Evolutionary conservation across 2,797 vertebrate species (phyloP), one percentile per base, ranked within the genome.

Genomic region (Lophius americanus): DNA sequence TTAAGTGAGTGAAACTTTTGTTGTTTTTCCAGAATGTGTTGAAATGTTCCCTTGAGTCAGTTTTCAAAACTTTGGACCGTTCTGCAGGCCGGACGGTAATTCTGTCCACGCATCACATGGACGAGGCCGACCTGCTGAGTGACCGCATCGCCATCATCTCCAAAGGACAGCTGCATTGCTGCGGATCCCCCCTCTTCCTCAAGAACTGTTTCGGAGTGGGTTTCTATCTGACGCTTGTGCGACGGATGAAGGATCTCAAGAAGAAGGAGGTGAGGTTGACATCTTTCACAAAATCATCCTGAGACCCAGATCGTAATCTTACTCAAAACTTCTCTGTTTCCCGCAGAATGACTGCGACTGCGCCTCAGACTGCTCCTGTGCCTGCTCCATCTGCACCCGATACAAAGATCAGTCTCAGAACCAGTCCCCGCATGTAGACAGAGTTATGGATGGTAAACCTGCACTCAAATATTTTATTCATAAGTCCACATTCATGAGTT

Each of bases 91-190:
- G 96, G 63, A 99, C 97, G 0, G 95, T 98, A 74, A 97, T 99
- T 68, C 93, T 99, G 60, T 98, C 98, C 79, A 98, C 98, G 0
- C 98, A 99, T 61, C 97, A 99, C 85, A 99, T 99, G 98, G 98
- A 99, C 23, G 98, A 99, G 83, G 98, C 97, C 0, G 98, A 99
- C 84, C 94, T 99, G 71, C 94, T 99, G 12, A 97, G 97, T 7
- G 98, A 99, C 89, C 94, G 97, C 73, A 93, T 99, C 6, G 97
- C 96, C 86, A 98, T 99, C 86, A 95, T 99, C 85, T 97, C 97
- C 42, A 95, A 96, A 74, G 98, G 98, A 2, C 95, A 93, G 51
- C 94, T 99, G 10, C 95, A 94, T 90, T 99, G 98, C 86, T 94
- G 94, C 0, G 98, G 98, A 36, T 96, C 98, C 9, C 96, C 97